A percentile compares a stretch with the other conserved stretches of the same genome.
Evolutionary conservation across 2,888 invertebrate genomes (phyloP).

Genomic region (Arctia plantaginis): DNA sequence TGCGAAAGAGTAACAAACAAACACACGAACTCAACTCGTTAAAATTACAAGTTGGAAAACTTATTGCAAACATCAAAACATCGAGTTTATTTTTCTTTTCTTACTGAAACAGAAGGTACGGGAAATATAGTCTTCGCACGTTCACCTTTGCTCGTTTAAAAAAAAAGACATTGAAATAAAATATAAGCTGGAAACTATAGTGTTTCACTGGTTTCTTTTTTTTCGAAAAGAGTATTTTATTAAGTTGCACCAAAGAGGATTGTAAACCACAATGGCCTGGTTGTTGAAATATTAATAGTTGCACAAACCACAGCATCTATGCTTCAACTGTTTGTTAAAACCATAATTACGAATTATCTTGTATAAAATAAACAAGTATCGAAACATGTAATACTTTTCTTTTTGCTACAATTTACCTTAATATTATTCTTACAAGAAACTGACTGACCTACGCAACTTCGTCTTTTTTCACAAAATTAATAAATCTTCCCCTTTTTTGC

Average conservation of each 20-base stretch:
- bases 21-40: too few species aligned
- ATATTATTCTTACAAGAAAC: not conserved
- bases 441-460: too few species aligned
- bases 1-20: too few species aligned
- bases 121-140: too few species aligned
- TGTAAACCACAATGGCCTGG: constrained; percentile 39
- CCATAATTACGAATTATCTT: constrained; percentile 43
- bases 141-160: not conserved
- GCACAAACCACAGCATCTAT: constrained; percentile 48
- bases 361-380: constrained; percentile 54
- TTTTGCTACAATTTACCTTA: constrained; percentile 8
- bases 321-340: constrained; percentile 49
- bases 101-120: not conserved
- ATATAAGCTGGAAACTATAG: constrained; percentile 8
- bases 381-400: constrained; percentile 33
- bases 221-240: constrained; percentile 22
- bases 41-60: too few species aligned
- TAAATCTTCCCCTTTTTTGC: too few species aligned
- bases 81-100: too few species aligned
- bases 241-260: constrained; percentile 55
- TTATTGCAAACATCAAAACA: too few species aligned
- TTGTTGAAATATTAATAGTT: constrained; percentile 37
- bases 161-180: not conserved
- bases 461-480: too few species aligned
- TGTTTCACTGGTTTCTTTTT: not conserved